Evolutionary conservation across 2,888 invertebrate species (phyloP).

Genomic region (Epinotia demarniana): DNA sequence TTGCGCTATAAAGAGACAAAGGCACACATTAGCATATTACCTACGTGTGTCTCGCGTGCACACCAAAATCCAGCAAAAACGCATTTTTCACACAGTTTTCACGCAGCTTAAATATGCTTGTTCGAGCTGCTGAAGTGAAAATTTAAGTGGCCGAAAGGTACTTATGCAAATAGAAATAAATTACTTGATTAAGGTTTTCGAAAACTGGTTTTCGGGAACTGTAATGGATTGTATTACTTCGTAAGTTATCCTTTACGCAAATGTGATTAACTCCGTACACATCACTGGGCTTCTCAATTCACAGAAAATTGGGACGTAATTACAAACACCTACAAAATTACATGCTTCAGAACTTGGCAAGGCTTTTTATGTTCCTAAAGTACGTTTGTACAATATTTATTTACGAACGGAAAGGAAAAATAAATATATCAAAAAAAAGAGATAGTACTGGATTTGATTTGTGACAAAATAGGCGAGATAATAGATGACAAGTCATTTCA

Average conservation of each 20-base stretch:
- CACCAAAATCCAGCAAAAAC: too few relatives aligned
- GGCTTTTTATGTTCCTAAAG: neutral
- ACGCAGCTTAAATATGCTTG: too few relatives aligned
- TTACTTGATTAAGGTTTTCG: neutral
- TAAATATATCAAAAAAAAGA: neutral
- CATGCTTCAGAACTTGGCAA: neutral
- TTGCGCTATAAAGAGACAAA: too few relatives aligned
- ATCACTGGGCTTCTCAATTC: neutral
- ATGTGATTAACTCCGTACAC: slow-evolving; percentile 5
- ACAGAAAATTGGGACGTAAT: neutral
- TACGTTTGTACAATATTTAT: neutral
- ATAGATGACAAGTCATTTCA: too few relatives aligned
- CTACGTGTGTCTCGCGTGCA: too few relatives aligned
- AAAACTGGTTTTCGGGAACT: neutral
- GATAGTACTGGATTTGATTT: too few relatives aligned
- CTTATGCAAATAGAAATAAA: neutral
- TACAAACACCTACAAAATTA: neutral
- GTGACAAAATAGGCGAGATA: too few relatives aligned
- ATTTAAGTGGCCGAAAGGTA: neutral
- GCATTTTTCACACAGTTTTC: too few relatives aligned
- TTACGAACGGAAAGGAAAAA: neutral
- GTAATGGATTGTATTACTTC: neutral
- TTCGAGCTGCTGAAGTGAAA: neutral
- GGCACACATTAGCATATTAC: too few relatives aligned
- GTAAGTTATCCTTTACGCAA: slow-evolving; percentile 6